Percentiles rank a stretch among this genome's conserved stretches.
These are phyloP conservation scores for Drosophila micromelanica DNA, from an alignment of 1,140 invertebrate genomes.

Conservation along the genomic window DNA sequence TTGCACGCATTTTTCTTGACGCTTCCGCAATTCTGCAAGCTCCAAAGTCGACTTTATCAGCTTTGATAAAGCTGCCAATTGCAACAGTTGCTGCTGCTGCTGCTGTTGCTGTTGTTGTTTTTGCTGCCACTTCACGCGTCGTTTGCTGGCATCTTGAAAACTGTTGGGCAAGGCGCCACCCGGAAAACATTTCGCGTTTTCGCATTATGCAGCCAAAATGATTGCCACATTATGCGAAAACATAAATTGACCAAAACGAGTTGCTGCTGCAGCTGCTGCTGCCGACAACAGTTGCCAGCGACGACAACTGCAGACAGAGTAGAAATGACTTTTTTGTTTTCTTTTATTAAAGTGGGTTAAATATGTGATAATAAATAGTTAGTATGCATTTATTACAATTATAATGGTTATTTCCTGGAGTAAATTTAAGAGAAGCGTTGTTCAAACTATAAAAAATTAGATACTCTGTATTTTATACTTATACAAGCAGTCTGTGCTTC, in stretches of 20 bases:
- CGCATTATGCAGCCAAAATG: slow-evolving; percentile 32
- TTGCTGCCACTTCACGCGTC: slow-evolving; percentile 29
- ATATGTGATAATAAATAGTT: too few relatives aligned
- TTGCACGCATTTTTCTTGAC: slow-evolving; percentile 70
- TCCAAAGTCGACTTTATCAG: slow-evolving; percentile 38
- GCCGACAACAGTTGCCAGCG: slow-evolving; percentile 14
- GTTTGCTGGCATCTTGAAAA: slow-evolving; percentile 31
- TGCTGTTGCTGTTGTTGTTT: slow-evolving; percentile 22
- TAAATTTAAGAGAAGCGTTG: too few relatives aligned
- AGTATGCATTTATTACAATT: too few relatives aligned
- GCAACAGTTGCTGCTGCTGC: slow-evolving; percentile 42
- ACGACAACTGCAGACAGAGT: too few relatives aligned
- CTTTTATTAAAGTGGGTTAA: too few relatives aligned
- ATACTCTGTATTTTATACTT: too few relatives aligned
- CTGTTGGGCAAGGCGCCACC: slow-evolving; percentile 44
- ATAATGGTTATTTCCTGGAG: too few relatives aligned
- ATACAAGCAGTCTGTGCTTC: too few relatives aligned
- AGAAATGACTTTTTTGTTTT: too few relatives aligned
- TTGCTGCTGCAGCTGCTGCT: slow-evolving; percentile 10
- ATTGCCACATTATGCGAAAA: slow-evolving; percentile 41
- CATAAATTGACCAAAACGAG: slow-evolving; percentile 28
- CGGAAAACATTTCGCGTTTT: slow-evolving; percentile 51
- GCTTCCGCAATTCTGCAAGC: slow-evolving; percentile 69
- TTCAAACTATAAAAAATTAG: too few relatives aligned
- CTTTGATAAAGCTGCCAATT: slow-evolving; percentile 65